These are phyloP conservation scores for Bettongia penicillata DNA, from an alignment of 2,113 vertebrate genomes.

Conservation along the genomic window DNA sequence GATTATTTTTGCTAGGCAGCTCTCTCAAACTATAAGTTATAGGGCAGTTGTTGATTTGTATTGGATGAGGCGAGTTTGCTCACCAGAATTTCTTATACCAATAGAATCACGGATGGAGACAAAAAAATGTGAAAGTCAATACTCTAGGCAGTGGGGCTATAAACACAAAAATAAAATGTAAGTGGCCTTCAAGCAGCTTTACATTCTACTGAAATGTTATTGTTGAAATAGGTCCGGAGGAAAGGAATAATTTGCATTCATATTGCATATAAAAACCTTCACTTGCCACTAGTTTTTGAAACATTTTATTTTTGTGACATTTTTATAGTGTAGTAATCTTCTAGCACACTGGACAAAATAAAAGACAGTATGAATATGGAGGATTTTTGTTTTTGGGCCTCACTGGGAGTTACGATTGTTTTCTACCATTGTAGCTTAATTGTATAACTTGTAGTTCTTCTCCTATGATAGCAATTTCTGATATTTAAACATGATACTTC, in stretches of 20 bases:
- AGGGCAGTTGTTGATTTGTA: background rate
- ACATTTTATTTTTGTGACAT: background rate
- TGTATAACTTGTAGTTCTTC: background rate
- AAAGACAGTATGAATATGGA: background rate
- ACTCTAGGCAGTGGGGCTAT: background rate
- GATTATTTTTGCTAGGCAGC: background rate
- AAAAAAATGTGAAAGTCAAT: background rate
- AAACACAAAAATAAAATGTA: background rate
- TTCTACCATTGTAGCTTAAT: conserved; percentile 30
- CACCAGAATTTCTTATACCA: background rate
- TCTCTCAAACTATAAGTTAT: background rate
- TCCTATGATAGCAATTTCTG: background rate
- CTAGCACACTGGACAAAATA: conserved; percentile 6
- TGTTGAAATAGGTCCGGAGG: background rate
- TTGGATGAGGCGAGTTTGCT: background rate
- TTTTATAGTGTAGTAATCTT: background rate
- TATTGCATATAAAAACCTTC: background rate
- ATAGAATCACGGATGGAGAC: background rate
- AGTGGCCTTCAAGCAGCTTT: background rate
- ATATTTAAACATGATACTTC: background rate
- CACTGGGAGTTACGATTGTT: background rate
- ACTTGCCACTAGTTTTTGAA: background rate
- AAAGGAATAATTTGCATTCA: conserved; percentile 15
- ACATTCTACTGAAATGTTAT: background rate
- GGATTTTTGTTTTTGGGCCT: conserved; percentile 8